Conservation (phyloP, 1,140 invertebrate species). For the Acromyrmex heyeri region DNA sequence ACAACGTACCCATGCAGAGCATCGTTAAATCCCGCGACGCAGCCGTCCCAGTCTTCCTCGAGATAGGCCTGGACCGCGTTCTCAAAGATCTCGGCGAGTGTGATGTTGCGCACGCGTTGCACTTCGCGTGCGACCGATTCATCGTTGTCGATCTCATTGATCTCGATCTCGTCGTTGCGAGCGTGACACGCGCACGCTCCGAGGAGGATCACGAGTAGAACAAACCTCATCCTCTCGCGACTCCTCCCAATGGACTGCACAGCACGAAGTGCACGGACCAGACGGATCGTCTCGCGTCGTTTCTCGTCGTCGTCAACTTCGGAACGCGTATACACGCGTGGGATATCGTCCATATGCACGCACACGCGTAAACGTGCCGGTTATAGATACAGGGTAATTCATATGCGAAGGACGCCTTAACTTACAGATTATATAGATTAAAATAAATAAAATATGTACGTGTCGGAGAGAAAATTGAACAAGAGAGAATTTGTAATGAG, state of each 20-base stretch:
- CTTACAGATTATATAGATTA: not conserved
- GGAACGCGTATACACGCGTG: constrained; percentile 21
- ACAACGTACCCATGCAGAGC: constrained; percentile 85
- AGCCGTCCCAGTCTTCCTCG: constrained; percentile 90
- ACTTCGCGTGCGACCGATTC: not conserved
- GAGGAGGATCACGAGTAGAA: constrained; percentile 38
- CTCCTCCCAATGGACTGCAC: constrained; percentile 8
- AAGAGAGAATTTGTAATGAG: too few species aligned
- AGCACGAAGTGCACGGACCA: not conserved
- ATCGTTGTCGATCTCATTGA: constrained; percentile 32
- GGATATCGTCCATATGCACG: not conserved
- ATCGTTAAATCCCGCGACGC: constrained; percentile 89
- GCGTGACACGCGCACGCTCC: constrained; percentile 11
- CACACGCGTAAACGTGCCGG: not conserved
- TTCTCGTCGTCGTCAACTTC: constrained; percentile 1
- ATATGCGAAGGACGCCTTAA: not conserved
- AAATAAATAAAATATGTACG: not conserved
- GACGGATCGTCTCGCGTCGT: constrained; percentile 22
- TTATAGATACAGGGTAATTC: constrained; percentile 19
- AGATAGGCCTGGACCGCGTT: constrained; percentile 90
- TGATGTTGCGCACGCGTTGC: not conserved
- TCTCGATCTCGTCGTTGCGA: constrained; percentile 23
- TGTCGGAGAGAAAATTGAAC: not conserved
- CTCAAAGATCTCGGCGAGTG: constrained; percentile 76
- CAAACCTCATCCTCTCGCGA: constrained; percentile 38